These are phyloP conservation scores for Eristalis tenax DNA, from an alignment of 2,888 invertebrate species.

Conservation along the genomic window DNA sequence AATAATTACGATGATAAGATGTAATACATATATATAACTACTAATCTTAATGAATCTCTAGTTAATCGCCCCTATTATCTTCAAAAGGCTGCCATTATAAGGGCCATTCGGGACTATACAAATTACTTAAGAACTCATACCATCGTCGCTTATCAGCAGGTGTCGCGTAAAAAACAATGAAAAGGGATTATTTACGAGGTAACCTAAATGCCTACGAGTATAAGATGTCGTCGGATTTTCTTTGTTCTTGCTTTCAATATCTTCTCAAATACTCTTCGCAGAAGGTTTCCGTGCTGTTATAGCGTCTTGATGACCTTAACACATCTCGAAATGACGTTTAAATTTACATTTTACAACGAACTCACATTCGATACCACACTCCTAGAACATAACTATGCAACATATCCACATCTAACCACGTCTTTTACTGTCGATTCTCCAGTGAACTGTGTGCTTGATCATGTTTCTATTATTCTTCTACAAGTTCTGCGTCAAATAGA, in stretches of 20 bases:
- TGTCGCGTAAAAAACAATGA: not conserved
- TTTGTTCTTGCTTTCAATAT: not conserved
- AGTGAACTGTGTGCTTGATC: not conserved
- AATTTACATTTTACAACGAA: not conserved
- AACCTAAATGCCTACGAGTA: not conserved
- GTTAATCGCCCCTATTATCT: not conserved
- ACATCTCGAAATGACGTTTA: not conserved
- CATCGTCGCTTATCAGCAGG: not conserved
- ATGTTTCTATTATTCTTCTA: not conserved
- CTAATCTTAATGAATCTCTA: not conserved
- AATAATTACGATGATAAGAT: too few relatives aligned
- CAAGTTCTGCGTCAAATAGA: not conserved
- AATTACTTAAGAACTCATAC: not conserved
- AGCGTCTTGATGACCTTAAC: not conserved
- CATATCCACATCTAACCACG: not conserved
- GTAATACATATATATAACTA: not conserved
- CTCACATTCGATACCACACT: not conserved
- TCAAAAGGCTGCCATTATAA: not conserved
- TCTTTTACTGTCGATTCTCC: not conserved
- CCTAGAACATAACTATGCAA: not conserved
- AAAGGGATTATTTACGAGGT: not conserved
- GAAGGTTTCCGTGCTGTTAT: not conserved
- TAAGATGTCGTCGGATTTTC: not conserved
- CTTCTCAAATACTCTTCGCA: not conserved
- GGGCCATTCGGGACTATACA: not conserved